phyloP scores from a whole-genome alignment of 2,113 vertebrate genomes.

The Varanus salvator region DNA sequence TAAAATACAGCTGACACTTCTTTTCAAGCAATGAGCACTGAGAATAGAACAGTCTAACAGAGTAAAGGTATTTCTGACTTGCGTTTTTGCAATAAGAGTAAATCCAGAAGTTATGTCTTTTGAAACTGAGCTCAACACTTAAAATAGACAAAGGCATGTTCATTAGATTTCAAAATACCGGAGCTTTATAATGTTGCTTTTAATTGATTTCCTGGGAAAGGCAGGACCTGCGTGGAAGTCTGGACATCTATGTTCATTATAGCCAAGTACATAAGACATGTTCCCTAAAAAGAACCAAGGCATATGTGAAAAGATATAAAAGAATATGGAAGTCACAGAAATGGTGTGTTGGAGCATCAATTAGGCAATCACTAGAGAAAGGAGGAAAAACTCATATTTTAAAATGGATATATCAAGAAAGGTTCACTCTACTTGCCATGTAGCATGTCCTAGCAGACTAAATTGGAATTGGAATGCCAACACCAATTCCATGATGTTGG shows the following conservation, averaged over 20 bases:
- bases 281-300: no score
- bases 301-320: neutral
- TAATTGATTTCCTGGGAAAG: neutral
- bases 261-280: neutral
- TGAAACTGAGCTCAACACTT: conserved; percentile 69
- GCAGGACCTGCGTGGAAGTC: neutral
- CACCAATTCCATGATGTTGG: neutral
- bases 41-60: conserved; percentile 76
- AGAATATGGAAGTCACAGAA: neutral
- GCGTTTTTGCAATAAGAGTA: conserved; percentile 77
- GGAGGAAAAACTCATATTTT: neutral
- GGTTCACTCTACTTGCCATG: neutral
- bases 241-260: neutral
- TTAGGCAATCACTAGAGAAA: neutral
- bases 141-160: conserved; percentile 54
- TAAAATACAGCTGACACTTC: conserved; percentile 89
- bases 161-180: conserved; percentile 57
- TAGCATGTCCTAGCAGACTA: neutral
- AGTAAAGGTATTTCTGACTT: conserved; percentile 82
- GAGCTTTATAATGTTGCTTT: neutral
- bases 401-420: neutral
- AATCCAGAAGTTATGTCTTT: conserved; percentile 63
- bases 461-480: no score
- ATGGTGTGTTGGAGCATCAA: no score
- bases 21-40: conserved; percentile 79